Evolutionary conservation across 2,888 invertebrate species (phyloP), one percentile per base, ranked within the genome.

Genomic region (Trachelus troglodyta): DNA sequence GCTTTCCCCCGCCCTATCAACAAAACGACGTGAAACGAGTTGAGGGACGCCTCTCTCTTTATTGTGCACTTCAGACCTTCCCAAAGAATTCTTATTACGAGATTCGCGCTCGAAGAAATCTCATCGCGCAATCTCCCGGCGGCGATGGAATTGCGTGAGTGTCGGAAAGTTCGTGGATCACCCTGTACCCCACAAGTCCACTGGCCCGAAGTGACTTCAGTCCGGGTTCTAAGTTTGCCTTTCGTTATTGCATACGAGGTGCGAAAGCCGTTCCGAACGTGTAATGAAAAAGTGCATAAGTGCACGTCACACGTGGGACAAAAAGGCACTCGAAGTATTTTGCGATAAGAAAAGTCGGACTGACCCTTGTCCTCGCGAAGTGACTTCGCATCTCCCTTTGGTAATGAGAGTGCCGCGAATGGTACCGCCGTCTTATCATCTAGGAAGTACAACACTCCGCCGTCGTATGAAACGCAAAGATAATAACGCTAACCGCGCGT

Each of bases 71-170:
- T 83, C 82, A 81, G 84, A 89, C 84, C 88, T 89, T 77, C 81
- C 77, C 84, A 82, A 88, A 88, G 89, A 89, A 89, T 89, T 89
- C 89, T 89, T 89, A 89, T 89, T 89, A 89, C 88, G 80, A 83
- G 78, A 79, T 83, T 81, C 81, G 76, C 82, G 81, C 79, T 80
- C 82, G 83, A 85, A 87, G 88, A 90, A 89, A 88, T 89, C 89
- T 90, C 89, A 89, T 89, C 89, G 89, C 86, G 85, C 76, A 69
- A 77, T 56, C n/a, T 68, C 71, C 73, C 37, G 30, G 31, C 33
- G 82, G 80, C 80, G 81, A 81, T 81, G 81, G 85, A 87, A 87
- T 87, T 84, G 87, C 87, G 86, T 84, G 56, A 56, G 23, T 82
- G 81, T 85, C 85, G 85, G 87, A 86, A 87, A 86, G 86, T 87